Percentiles rank a stretch among this genome's conserved stretches.
Conservation (phyloP, 2,888 invertebrate species). For the Ornithoptera alexandrae region DNA sequence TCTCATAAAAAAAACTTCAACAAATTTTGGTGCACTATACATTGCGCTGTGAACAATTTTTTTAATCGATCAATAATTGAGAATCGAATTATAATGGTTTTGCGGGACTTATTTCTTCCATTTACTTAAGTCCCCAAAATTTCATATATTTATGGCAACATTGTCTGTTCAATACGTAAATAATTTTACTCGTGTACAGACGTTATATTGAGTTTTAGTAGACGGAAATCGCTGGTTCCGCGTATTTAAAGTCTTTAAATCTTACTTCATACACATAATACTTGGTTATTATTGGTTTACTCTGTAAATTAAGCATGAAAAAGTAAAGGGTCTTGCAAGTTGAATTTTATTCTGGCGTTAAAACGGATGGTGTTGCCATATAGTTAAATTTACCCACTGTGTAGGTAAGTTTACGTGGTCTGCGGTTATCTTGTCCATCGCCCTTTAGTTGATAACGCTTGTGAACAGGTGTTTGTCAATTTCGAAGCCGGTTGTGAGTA, state of each 20-base stretch:
- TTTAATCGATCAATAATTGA: constrained; percentile 2
- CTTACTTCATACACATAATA: too few relatives aligned
- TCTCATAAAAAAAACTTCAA: not conserved
- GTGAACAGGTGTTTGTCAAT: constrained; percentile 48
- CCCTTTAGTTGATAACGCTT: constrained; percentile 29
- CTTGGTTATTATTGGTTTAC: too few relatives aligned
- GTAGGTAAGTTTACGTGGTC: constrained; percentile 10
- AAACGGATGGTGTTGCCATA: constrained; percentile 22
- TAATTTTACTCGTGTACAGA: not conserved
- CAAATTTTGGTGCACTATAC: not conserved
- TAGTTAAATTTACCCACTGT: constrained; percentile 13
- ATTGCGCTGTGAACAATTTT: not conserved
- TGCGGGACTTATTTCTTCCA: constrained; percentile 24
- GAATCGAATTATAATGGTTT: constrained; percentile 17
- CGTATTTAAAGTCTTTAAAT: too few relatives aligned
- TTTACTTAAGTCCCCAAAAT: constrained; percentile 16
- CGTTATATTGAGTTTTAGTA: not conserved
- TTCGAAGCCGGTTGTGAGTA: constrained; percentile 58
- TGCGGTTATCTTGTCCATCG: constrained; percentile 24
- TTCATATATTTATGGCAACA: constrained; percentile 21
- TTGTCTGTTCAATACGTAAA: constrained; percentile 1
- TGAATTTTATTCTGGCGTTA: not conserved
- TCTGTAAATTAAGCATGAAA: not conserved
- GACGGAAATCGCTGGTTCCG: too few relatives aligned
- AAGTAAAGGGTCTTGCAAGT: too few relatives aligned